Conservation (phyloP, 2,888 invertebrate genomes). For the Gastracanthus pulcherrimus region DNA sequence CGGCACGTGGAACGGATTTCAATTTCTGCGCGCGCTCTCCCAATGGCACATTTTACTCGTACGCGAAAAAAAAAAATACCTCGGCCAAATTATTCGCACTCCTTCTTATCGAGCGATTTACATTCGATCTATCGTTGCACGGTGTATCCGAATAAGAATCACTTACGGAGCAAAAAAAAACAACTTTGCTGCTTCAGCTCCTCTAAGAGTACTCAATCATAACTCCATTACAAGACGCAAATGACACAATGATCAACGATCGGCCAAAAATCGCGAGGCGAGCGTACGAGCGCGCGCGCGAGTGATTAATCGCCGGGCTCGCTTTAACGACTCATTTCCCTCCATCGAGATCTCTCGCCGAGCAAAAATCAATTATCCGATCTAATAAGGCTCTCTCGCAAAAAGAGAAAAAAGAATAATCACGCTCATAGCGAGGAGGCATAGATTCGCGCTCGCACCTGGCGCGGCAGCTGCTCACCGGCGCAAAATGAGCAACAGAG, state of each 20-base stretch:
- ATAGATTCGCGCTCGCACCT: constrained; percentile 34
- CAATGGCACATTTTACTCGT: background rate
- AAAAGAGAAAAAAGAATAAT: background rate
- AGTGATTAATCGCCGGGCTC: constrained; percentile 7
- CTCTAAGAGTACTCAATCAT: background rate
- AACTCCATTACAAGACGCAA: too few relatives aligned
- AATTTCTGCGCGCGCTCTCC: constrained; percentile 25
- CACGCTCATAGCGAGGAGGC: too few relatives aligned
- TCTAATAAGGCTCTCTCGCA: background rate
- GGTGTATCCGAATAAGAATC: background rate
- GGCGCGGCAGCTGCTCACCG: constrained; percentile 18
- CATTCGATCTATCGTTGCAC: background rate
- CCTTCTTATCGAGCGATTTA: background rate
- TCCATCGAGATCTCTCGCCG: too few relatives aligned
- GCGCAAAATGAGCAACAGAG: background rate
- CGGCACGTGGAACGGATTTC: constrained; percentile 47
- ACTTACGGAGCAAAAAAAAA: background rate
- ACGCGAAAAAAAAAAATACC: background rate
- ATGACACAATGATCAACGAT: background rate
- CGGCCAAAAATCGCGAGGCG: too few relatives aligned
- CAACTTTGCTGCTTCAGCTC: background rate
- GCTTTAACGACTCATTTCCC: too few relatives aligned
- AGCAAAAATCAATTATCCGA: constrained; percentile 39
- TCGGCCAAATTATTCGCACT: too few relatives aligned
- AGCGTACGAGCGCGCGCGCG: background rate